Evolutionary conservation across 2,888 invertebrate species (phyloP).

Genomic region (Lypha dubia): DNA sequence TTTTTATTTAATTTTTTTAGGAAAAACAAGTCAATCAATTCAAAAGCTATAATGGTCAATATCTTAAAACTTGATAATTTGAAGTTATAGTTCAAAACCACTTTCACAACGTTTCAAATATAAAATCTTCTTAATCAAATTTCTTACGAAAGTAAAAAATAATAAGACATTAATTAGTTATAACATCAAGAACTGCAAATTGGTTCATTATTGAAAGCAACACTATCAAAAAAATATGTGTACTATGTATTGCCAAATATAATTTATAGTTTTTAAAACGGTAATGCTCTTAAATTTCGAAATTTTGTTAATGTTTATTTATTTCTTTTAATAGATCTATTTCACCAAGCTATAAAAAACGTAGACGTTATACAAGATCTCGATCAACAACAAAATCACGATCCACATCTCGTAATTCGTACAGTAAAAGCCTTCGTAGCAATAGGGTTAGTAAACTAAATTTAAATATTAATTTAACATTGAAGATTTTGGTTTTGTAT

Average conservation of each 20-base stretch:
- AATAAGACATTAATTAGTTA: background rate
- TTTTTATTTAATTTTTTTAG: conserved; percentile 43
- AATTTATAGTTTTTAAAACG: background rate
- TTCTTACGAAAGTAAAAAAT: background rate
- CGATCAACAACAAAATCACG: conserved; percentile 61
- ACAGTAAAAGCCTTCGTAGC: conserved; percentile 66
- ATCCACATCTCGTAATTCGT: conserved; percentile 69
- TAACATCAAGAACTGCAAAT: conserved; percentile 16
- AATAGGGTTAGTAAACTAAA: conserved; percentile 73
- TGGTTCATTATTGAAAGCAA: background rate
- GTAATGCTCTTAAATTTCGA: background rate
- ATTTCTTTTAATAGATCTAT: conserved; percentile 68
- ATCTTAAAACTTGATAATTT: background rate
- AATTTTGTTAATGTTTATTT: too few species aligned
- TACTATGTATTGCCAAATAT: background rate
- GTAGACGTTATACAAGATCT: conserved; percentile 47
- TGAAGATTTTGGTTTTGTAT: background rate
- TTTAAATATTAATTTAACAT: background rate
- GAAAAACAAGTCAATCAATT: conserved; percentile 31
- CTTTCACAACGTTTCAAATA: conserved; percentile 12
- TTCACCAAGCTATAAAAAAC: conserved; percentile 69
- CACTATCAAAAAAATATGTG: background rate
- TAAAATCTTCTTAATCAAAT: background rate
- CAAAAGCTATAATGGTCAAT: conserved; percentile 19
- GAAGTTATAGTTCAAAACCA: conserved; percentile 2